Evolutionary conservation across 2,888 invertebrate genomes (phyloP).

Genomic region (Lithophane leautieri): DNA sequence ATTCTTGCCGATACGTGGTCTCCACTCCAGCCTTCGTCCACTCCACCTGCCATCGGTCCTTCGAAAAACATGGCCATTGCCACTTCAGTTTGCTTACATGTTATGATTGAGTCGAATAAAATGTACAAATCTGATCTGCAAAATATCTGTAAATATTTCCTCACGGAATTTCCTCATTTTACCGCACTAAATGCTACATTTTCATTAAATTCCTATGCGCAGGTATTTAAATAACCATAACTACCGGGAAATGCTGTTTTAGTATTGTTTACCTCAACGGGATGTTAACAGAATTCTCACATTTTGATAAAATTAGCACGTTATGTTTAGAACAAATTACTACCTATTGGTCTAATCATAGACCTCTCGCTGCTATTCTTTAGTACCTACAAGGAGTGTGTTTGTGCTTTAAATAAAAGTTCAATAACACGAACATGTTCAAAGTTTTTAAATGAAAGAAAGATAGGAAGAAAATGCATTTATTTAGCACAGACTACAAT

Average conservation of each 20-base stretch:
- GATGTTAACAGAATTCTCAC: slow-evolving; percentile 35
- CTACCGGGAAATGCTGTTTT: slow-evolving; percentile 6
- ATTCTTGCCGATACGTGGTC: too few relatives aligned
- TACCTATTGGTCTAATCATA: slow-evolving; percentile 15
- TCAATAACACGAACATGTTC: neutral
- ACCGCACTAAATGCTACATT: neutral
- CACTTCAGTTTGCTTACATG: too few relatives aligned
- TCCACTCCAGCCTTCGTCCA: too few relatives aligned
- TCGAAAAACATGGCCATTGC: too few relatives aligned
- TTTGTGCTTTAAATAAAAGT: neutral
- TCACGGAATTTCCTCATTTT: neutral
- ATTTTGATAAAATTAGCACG: slow-evolving; percentile 31
- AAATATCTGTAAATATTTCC: neutral
- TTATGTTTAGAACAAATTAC: slow-evolving; percentile 12
- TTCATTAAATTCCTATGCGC: neutral
- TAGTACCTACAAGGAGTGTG: neutral
- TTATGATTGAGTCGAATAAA: neutral
- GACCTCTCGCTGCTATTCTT: neutral
- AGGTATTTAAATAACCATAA: neutral
- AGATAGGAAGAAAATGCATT: neutral
- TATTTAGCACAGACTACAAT: neutral
- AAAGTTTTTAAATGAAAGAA: neutral
- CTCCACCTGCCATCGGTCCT: too few relatives aligned
- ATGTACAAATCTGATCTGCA: neutral
- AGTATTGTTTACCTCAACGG: neutral